These are phyloP conservation scores for Limenitis camilla DNA, from an alignment of 2,888 invertebrate species.

Conservation along the genomic window DNA sequence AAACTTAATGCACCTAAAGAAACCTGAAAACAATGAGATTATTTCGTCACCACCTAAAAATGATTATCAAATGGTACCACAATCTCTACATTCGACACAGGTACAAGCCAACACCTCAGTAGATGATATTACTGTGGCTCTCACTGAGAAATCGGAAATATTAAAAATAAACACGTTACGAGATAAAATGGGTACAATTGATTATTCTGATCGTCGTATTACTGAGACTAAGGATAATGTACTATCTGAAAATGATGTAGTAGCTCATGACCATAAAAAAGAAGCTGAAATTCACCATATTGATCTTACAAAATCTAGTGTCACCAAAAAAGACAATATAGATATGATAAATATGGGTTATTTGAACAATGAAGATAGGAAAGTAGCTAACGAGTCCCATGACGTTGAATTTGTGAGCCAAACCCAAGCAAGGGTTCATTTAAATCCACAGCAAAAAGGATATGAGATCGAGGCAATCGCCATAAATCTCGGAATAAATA, in stretches of 20 bases:
- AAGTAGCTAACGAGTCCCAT: conserved; percentile 40
- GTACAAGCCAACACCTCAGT: conserved; percentile 42
- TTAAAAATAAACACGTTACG: conserved; percentile 47
- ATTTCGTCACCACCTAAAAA: conserved; percentile 34
- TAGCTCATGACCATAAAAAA: conserved; percentile 37
- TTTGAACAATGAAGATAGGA: conserved; percentile 55
- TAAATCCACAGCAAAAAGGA: conserved; percentile 45
- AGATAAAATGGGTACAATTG: conserved; percentile 38
- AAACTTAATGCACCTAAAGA: conserved; percentile 40
- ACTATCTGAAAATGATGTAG: conserved; percentile 32
- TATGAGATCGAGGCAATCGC: conserved; percentile 62
- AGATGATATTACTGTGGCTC: conserved; percentile 57
- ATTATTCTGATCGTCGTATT: conserved; percentile 33
- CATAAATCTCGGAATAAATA: conserved; percentile 59
- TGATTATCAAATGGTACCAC: conserved; percentile 44
- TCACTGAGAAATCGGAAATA: conserved; percentile 60
- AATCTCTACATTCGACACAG: conserved; percentile 31
- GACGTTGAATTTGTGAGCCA: conserved; percentile 33
- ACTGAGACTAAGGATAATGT: conserved; percentile 38
- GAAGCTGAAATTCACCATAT: conserved; percentile 29
- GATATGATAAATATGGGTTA: conserved; percentile 72
- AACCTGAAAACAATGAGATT: conserved; percentile 42
- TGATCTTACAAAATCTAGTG: conserved; percentile 40
- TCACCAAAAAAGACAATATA: conserved; percentile 52
- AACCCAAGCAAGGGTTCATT: conserved; percentile 41